A percentile compares a stretch with the other conserved stretches of the same genome.
These are phyloP conservation scores for Boloria selene DNA, from an alignment of 2,888 invertebrate species.

Conservation along the genomic window DNA sequence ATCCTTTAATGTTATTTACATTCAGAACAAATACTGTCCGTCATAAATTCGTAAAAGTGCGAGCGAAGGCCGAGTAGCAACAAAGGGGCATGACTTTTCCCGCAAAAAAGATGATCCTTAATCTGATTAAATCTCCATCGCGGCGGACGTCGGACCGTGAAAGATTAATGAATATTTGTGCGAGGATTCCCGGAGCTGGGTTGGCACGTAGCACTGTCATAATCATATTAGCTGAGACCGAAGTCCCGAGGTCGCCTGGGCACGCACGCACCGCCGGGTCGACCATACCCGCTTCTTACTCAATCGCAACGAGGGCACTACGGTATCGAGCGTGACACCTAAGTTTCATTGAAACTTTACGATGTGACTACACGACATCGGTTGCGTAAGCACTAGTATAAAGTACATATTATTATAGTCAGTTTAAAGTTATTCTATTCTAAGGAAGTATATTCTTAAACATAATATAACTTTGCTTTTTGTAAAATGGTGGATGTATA, in stretches of 20 bases:
- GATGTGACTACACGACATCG: slow-evolving; percentile 49
- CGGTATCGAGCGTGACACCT: slow-evolving; percentile 50
- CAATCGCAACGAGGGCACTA: slow-evolving; percentile 38
- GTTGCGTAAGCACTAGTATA: slow-evolving; percentile 37
- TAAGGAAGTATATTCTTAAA: not conserved
- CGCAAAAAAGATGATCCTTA: slow-evolving; percentile 82
- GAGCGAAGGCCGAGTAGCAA: slow-evolving; percentile 76
- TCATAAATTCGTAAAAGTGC: slow-evolving; percentile 81
- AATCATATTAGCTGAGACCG: slow-evolving; percentile 80
- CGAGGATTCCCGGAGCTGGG: slow-evolving; percentile 79
- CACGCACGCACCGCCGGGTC: slow-evolving; percentile 55
- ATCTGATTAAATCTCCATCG: slow-evolving; percentile 83
- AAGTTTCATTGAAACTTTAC: slow-evolving; percentile 51
- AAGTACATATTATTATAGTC: slow-evolving; percentile 17
- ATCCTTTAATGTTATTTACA: slow-evolving; percentile 62
- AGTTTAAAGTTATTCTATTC: slow-evolving; percentile 21
- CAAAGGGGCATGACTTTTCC: slow-evolving; percentile 80
- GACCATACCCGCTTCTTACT: slow-evolving; percentile 23
- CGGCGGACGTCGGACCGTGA: slow-evolving; percentile 81
- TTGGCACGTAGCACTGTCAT: slow-evolving; percentile 81
- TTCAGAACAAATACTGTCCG: slow-evolving; percentile 74
- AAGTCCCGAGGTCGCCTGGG: slow-evolving; percentile 71
- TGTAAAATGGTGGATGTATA: too few species aligned
- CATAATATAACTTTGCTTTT: too few species aligned
- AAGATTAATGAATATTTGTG: slow-evolving; percentile 83